These are phyloP conservation scores for Drosophila nigromelanica DNA, from an alignment of 1,140 invertebrate species.

Conservation along the genomic window DNA sequence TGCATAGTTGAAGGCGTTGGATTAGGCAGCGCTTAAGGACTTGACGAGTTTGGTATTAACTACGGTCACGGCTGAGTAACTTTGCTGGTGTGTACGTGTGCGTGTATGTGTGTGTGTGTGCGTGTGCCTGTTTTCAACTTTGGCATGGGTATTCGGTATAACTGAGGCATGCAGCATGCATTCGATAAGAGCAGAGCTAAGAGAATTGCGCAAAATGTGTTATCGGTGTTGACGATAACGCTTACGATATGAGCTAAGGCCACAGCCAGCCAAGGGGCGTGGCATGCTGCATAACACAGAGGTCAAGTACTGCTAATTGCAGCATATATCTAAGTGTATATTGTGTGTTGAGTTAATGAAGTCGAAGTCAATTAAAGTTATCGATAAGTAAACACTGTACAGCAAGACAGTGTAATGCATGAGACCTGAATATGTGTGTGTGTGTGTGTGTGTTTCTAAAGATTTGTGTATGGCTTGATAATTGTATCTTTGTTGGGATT, in stretches of 20 bases:
- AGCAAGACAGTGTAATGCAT: slow-evolving; percentile 25
- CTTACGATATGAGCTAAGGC: slow-evolving; percentile 33
- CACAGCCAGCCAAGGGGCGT: slow-evolving; percentile 29
- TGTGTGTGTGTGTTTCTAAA: slow-evolving; percentile 24
- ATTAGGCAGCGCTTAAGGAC: slow-evolving; percentile 4
- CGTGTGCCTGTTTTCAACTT: slow-evolving; percentile 18
- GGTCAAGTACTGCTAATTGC: neutral
- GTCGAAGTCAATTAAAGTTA: slow-evolving; percentile 4
- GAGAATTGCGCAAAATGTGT: slow-evolving; percentile 29
- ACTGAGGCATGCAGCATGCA: slow-evolving; percentile 66
- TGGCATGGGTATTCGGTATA: slow-evolving; percentile 2
- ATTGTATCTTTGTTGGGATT: slow-evolving; percentile 42
- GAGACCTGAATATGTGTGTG: slow-evolving; percentile 23
- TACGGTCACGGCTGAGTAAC: slow-evolving; percentile 23
- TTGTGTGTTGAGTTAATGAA: slow-evolving; percentile 8
- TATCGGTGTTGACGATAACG: slow-evolving; percentile 28
- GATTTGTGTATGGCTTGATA: slow-evolving; percentile 8
- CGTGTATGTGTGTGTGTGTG: slow-evolving; percentile 17
- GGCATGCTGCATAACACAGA: slow-evolving; percentile 32
- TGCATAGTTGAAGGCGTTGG: slow-evolving; percentile 14
- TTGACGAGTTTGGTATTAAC: slow-evolving; percentile 11
- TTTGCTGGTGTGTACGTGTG: slow-evolving; percentile 11
- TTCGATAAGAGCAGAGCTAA: slow-evolving; percentile 41
- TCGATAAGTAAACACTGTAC: slow-evolving; percentile 48
- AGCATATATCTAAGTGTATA: slow-evolving; percentile 15